Evolutionary conservation across 2,797 vertebrate species (phyloP), one percentile per base, ranked within the genome.

Genomic region (Catamblyrhynchus diadema): DNA sequence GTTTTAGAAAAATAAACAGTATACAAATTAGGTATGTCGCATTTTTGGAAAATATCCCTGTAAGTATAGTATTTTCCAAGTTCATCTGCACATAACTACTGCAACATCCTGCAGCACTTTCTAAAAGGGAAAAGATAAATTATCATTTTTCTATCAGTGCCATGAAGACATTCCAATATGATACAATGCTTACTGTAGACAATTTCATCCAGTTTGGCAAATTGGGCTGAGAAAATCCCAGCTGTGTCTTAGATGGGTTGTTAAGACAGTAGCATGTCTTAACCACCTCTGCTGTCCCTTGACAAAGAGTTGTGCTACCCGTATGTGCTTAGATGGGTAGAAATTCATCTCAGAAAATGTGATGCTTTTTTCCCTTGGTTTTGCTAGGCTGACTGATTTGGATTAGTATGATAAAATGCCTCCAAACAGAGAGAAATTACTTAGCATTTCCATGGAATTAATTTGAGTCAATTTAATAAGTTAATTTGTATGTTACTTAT

Each of bases 361-460:
- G 12, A 14, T 41, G 21, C 2, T 48, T 83, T 78, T 81, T 64
- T n/a, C 16, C 6, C 11, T 56, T 73, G n/a, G 30, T 80, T 73
- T 47, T 89, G 3, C 22, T 62, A 66, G 33, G 9, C 41, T 59
- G 56, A 60, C 25, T 56, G 56, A 77, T 84, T 75, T 90, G 73
- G 45, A 84, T 81, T 72, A 59, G 8, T 74, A 54, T 33, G 54
- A 86, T 42, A 87, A 81, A 22, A 80, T 45, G n/a, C 14, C 5
- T n/a, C 25, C 27, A 86, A 53, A 47, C 19, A 71, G 84, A 69
- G 67, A 82, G 6, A 95, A 92, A 81, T 81, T 75, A 59, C 30
- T 91, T 70, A 56, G 21, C 13, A 41, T 92, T 93, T 91, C 9
- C 41, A 77, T 74, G 35, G 54, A 89, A 87, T 83, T 94, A 81